Evolutionary conservation across 2,888 invertebrate species (phyloP).

Genomic region (Coecobrya sp.): DNA sequence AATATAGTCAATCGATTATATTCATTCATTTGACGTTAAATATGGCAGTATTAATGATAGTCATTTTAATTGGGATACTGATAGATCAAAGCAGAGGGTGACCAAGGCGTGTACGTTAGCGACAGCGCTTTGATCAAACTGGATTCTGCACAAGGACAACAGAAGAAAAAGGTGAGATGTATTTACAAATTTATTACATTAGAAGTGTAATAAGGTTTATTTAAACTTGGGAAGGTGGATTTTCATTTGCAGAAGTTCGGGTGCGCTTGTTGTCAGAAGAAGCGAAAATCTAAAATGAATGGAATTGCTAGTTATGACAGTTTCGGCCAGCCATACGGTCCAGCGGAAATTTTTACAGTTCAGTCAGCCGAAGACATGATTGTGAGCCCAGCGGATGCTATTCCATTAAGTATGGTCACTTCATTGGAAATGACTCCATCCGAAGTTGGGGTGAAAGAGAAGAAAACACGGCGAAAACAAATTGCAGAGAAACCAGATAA

Average conservation of each 20-base stretch:
- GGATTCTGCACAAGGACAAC: neutral
- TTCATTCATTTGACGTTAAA: too few relatives aligned
- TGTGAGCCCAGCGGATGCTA: slow-evolving; percentile 44
- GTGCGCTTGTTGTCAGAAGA: slow-evolving; percentile 50
- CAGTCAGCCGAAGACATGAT: slow-evolving; percentile 27
- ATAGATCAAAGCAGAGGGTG: neutral
- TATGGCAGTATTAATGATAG: too few relatives aligned
- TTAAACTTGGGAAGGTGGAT: too few relatives aligned
- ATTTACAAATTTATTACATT: too few relatives aligned
- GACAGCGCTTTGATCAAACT: slow-evolving; percentile 48
- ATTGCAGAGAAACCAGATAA: slow-evolving; percentile 98
- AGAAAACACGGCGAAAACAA: slow-evolving; percentile 90
- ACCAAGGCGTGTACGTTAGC: slow-evolving; percentile 31
- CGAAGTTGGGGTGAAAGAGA: neutral
- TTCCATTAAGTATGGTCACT: slow-evolving; percentile 56
- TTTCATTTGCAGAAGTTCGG: slow-evolving; percentile 19
- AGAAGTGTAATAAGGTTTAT: too few relatives aligned
- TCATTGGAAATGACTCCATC: slow-evolving; percentile 32
- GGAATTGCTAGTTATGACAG: neutral
- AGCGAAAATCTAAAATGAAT: slow-evolving; percentile 20
- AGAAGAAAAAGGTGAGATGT: slow-evolving; percentile 68
- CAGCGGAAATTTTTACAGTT: neutral
- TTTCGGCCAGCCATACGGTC: neutral
- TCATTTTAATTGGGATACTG: too few relatives aligned
- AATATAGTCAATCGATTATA: too few relatives aligned